A percentile compares a stretch with the other conserved stretches of the same genome.
Conservation (phyloP, 2,888 invertebrate species). For the Spialia ferax region DNA sequence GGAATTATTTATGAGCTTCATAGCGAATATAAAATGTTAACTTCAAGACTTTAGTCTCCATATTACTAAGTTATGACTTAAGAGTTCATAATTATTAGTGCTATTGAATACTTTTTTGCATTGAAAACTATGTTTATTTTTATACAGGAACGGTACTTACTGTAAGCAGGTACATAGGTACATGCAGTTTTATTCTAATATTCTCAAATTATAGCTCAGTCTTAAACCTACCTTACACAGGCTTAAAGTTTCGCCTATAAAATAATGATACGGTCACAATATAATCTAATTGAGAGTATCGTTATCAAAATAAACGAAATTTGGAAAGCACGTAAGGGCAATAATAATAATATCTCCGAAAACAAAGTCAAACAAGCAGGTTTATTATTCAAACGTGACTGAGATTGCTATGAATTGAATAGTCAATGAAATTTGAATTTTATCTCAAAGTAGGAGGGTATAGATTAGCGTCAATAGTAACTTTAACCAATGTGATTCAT, state of each 20-base stretch:
- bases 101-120: too few species aligned
- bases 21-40: not conserved
- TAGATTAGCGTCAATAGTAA: not conserved
- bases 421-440: conserved; percentile 4
- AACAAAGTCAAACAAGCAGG: conserved; percentile 36
- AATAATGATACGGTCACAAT: too few species aligned
- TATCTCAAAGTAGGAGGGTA: not conserved
- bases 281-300: too few species aligned
- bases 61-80: not conserved
- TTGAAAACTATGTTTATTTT: too few species aligned
- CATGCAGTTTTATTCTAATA: too few species aligned
- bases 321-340: conserved; percentile 27
- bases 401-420: not conserved
- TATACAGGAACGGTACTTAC: too few species aligned
- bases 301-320: not conserved
- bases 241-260: too few species aligned
- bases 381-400: conserved; percentile 37
- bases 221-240: too few species aligned
- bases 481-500: not conserved
- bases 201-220: too few species aligned
- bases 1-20: conserved; percentile 39
- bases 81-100: too few species aligned
- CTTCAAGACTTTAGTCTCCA: not conserved
- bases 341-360: conserved; percentile 37
- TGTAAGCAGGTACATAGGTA: too few species aligned